Evolutionary conservation across 2,113 vertebrate species (phyloP).

Genomic region (Egretta garzetta): DNA sequence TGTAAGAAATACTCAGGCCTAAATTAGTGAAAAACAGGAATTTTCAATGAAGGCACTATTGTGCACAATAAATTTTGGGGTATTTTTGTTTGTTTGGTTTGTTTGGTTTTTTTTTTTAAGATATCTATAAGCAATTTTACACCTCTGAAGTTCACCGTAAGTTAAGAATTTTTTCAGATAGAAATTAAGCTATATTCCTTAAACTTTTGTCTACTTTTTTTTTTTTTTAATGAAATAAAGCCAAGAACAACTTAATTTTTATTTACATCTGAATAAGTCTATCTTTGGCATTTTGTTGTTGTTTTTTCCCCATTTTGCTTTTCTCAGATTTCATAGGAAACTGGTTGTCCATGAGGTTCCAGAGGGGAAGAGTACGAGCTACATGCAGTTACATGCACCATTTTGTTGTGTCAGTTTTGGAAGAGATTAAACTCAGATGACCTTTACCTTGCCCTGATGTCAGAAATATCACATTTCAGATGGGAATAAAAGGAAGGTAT

Average conservation of each 20-base stretch:
- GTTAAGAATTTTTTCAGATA: not conserved
- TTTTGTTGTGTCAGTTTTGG: not conserved
- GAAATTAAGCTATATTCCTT: not conserved
- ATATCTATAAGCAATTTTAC: not conserved
- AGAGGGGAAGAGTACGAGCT: not conserved
- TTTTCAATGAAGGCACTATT: not conserved
- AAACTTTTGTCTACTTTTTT: not conserved
- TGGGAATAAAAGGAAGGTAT: not conserved
- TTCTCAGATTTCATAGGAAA: not conserved
- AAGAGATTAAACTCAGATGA: not conserved
- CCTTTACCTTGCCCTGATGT: rapidly evolving
- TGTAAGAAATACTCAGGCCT: not conserved
- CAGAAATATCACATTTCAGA: not conserved
- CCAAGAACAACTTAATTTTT: not conserved
- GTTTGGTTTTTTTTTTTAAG: not conserved
- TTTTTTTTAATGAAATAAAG: not conserved
- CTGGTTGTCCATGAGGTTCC: not conserved
- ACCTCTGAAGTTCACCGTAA: not conserved
- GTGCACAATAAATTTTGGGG: not conserved
- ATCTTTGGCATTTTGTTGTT: not conserved
- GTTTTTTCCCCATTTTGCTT: not conserved
- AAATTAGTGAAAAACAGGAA: not conserved
- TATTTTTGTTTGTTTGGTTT: too few relatives aligned
- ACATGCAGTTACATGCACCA: too few relatives aligned
- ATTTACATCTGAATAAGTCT: not conserved